phyloP scores from a whole-genome alignment of 1,140 invertebrate species.

The Drosophila kepulauana region DNA sequence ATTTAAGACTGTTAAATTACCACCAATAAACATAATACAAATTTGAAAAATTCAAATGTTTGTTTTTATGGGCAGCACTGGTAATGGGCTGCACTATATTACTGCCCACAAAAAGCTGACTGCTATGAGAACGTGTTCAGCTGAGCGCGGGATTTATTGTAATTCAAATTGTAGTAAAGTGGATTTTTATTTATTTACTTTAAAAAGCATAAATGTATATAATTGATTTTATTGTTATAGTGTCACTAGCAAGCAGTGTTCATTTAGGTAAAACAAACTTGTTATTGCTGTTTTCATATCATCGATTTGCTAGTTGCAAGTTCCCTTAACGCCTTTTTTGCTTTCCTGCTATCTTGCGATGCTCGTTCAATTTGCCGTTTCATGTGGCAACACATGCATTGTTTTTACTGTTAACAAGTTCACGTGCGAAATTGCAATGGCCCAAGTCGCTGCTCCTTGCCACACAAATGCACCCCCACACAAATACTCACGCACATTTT shows the following conservation, averaged over 20 bases:
- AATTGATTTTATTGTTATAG: neutral
- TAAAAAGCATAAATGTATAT: too few relatives aligned
- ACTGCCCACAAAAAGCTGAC: neutral
- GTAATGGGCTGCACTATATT: neutral
- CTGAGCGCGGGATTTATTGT: neutral
- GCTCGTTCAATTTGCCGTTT: constrained; percentile 70
- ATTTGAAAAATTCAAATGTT: neutral
- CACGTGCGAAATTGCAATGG: constrained; percentile 76
- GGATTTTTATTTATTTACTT: too few relatives aligned
- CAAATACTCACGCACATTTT: neutral
- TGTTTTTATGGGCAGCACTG: constrained; percentile 15
- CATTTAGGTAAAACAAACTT: neutral
- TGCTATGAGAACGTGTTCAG: neutral
- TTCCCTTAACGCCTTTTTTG: neutral
- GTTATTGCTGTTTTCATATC: neutral
- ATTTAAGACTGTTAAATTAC: constrained; percentile 29
- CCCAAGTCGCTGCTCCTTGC: constrained; percentile 38
- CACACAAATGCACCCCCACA: constrained; percentile 9
- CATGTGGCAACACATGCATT: constrained; percentile 49
- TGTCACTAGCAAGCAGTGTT: neutral
- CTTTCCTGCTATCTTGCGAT: constrained; percentile 33
- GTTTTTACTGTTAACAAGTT: constrained; percentile 65
- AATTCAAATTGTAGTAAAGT: neutral
- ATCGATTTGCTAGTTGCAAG: neutral
- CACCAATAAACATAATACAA: neutral